phyloP scores from a whole-genome alignment of 2,797 vertebrate genomes.

The Pseudocheirus occidentalis region DNA sequence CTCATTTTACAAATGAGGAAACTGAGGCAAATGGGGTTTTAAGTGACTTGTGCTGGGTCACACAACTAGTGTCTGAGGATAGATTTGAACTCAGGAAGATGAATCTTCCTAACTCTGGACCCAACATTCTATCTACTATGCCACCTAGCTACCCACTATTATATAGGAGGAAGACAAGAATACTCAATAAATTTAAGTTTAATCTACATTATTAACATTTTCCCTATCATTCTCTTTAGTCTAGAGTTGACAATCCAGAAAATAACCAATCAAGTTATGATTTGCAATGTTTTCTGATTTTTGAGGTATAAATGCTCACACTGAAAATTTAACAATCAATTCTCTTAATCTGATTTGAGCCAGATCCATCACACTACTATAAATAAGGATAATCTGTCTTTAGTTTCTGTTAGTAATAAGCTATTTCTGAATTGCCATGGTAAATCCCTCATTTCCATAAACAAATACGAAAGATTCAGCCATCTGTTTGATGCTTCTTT shows the following conservation, averaged over 20 bases:
- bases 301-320: background rate
- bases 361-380: background rate
- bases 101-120: background rate
- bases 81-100: background rate
- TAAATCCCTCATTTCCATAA: background rate
- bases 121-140: background rate
- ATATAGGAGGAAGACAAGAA: background rate
- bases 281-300: background rate
- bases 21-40: background rate
- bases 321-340: background rate
- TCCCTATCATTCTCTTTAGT: background rate
- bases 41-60: background rate
- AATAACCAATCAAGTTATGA: background rate
- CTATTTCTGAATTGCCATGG: background rate
- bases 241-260: background rate
- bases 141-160: background rate
- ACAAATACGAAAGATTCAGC: background rate
- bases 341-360: background rate
- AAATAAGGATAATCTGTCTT: background rate
- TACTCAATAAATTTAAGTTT: background rate
- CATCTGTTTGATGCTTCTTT: background rate
- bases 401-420: background rate
- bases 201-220: background rate
- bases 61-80: background rate
- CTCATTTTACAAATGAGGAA: background rate